Conservation (phyloP, 2,888 invertebrate species). For the Drosophila percnosoma region DNA sequence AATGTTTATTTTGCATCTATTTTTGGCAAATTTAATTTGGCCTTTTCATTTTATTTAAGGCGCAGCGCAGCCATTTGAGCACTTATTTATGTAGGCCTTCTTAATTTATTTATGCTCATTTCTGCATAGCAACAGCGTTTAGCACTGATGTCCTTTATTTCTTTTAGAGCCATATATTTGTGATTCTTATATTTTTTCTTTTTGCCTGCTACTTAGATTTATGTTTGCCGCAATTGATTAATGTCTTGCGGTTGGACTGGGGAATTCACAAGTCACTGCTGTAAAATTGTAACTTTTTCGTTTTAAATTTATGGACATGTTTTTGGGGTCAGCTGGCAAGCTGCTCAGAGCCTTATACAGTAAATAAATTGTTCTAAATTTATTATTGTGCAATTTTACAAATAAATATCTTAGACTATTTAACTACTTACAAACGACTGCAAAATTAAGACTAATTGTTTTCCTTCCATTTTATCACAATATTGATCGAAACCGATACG, state of each 20-base stretch:
- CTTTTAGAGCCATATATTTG: conserved; percentile 19
- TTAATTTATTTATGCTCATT: conserved; percentile 57
- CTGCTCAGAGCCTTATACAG: conserved; percentile 4
- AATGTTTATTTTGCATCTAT: conserved; percentile 48
- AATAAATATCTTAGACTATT: not conserved
- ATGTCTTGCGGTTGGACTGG: conserved; percentile 47
- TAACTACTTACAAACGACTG: not conserved
- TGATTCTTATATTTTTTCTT: conserved; percentile 26
- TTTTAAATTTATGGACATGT: conserved; percentile 45
- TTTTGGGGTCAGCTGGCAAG: conserved; percentile 42
- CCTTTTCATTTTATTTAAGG: conserved; percentile 47
- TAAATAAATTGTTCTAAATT: conserved; percentile 36
- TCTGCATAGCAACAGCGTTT: conserved; percentile 27
- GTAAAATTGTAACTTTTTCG: conserved; percentile 37
- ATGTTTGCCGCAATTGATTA: conserved; percentile 71
- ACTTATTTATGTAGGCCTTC: conserved; percentile 45
- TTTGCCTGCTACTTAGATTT: conserved; percentile 57
- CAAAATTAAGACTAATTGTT: not conserved
- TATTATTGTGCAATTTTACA: not conserved
- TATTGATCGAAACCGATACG: not conserved
- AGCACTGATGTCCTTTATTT: conserved; percentile 51
- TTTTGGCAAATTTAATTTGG: conserved; percentile 62
- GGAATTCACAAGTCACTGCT: conserved; percentile 50
- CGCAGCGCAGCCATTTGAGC: conserved; percentile 24
- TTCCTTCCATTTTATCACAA: not conserved